Evolutionary conservation across 2,797 vertebrate species (phyloP), one percentile per base, ranked within the genome.

Genomic region (Loriculus beryllinus): DNA sequence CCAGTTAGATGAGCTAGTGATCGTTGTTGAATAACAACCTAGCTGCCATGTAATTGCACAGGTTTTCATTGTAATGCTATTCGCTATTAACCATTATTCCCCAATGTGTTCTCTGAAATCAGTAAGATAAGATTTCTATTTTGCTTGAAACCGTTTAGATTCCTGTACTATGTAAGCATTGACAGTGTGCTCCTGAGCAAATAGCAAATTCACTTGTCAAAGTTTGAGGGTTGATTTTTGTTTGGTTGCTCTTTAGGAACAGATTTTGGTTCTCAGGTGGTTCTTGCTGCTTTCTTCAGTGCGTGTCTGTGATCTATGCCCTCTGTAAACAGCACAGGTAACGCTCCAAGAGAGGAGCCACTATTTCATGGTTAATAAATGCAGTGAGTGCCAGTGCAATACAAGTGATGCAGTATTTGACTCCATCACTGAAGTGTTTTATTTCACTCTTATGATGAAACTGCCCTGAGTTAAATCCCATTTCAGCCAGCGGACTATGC

Each of bases 91-190:
- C 52, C 60, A 14, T 28, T 40, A 6, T 25, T 48, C 13, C 25
- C 39, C 59, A 59, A 35, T 12, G 18, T 39, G 45, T 57, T 63
- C 70, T 72, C 39, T 67, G 69, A 84, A 43, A 87, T 81, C 60
- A 77, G 45, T 71, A 59, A 68, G 71, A 57, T 67, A 62, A 76
- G 60, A 35, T 90, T 68, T 75, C n/a, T 37, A 9, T 16, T 69
- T 67, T 62, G 42, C 84, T 84, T 77, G 74, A 62, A 92, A 43
- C 48, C 64, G n/a, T 54, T 63, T 77, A 76, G 43, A 25, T 63
- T 84, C 72, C 75, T 72, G 40, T 54, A 25, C 87, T 78, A 9
- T n/a, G 29, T 29, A 60, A 74, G 65, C 80, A 69, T 29, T 77
- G 60, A 52, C 49, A 64, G 26, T 28, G 77, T 65, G 75, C 26